Base-by-base conservation (phyloP, 2,797 vertebrate genomes). In the Gastrophryne carolinensis region DNA sequence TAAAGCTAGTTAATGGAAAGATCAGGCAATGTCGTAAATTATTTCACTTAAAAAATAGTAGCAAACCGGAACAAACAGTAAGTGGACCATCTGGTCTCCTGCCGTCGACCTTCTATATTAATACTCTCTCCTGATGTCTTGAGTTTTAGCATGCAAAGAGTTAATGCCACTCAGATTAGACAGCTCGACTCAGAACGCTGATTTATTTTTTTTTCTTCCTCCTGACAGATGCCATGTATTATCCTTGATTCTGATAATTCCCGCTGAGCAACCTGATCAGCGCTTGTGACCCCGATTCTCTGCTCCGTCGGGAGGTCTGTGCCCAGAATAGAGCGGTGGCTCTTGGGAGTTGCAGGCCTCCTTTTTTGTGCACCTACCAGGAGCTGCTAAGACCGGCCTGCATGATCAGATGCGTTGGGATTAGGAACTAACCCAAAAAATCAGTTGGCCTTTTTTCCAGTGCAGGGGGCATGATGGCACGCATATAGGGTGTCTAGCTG, bases 221-320 rank as follows among this genome's bases (percentile, higher is more conserved):
- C 1, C 15, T n/a, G n/a, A 11, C 17, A 32, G 12, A 19, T 26
- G 19, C 29, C 7, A 7, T n/a, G 62, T 57, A 65, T 74, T 58
- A 58, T 58, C 52, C 39, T 58, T 12, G 60, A 56, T 67, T 74
- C 35, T 47, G 0, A 19, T 57, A 65, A 73, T 73, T 66, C 52
- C 52, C 12, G 19, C 37, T 13, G n/a, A n/a, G n/a, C n/a, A n/a
- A n/a, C n/a, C n/a, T n/a, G n/a, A n/a, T n/a, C n/a, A n/a, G n/a
- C n/a, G n/a, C 13, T 19, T 15, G 35, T 32, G 9, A 47, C 3
- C 54, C 26, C 2, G 24, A 2, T n/a, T 19, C 41, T 52, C 44
- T 64, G 39, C 13, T 2, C 15, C 19, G 9, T 12, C 3, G 41
- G 19, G 2, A 17, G 49, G 21, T 49, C 21, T 19, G n/a, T 19